Percentiles rank a stretch among this genome's conserved stretches.
Evolutionary conservation across 2,888 invertebrate genomes (phyloP).

Genomic region (Drosophila engyochracea): DNA sequence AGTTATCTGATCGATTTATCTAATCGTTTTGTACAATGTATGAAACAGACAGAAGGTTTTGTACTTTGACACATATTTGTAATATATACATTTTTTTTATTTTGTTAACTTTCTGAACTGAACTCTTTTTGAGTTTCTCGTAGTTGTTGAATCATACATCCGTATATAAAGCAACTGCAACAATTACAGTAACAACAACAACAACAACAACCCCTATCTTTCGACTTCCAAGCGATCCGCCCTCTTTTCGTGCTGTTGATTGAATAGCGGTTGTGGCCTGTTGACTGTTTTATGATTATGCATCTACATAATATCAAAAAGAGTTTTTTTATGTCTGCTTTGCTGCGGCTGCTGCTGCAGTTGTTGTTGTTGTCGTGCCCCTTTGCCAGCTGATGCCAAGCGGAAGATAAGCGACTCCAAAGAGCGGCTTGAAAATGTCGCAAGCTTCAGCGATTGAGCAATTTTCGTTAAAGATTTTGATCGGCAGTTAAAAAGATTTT

Average conservation of each 20-base stretch:
- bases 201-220: slow-evolving; percentile 4
- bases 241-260: slow-evolving; percentile 47
- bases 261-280: slow-evolving; percentile 48
- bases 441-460: slow-evolving; percentile 66
- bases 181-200: slow-evolving; percentile 8
- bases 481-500: slow-evolving; percentile 47
- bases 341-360: background rate
- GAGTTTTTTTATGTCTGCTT: slow-evolving; percentile 22
- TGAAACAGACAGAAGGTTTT: too few species aligned
- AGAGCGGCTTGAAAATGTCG: slow-evolving; percentile 43
- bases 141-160: slow-evolving; percentile 24
- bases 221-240: slow-evolving; percentile 21
- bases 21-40: too few species aligned
- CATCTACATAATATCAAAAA: slow-evolving; percentile 44
- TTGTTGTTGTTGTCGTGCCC: slow-evolving; percentile 27
- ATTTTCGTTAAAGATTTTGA: slow-evolving; percentile 60
- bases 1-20: too few species aligned
- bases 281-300: slow-evolving; percentile 38
- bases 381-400: slow-evolving; percentile 49
- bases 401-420: slow-evolving; percentile 58
- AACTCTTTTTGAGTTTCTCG: slow-evolving; percentile 12
- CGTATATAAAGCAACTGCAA: slow-evolving; percentile 1
- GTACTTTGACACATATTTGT: background rate
- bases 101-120: slow-evolving; percentile 5
- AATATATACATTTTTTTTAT: background rate